A percentile compares a stretch with the other conserved stretches of the same genome.
phyloP scores from a whole-genome alignment of 2,113 vertebrate genomes.

The Corapipo altera region DNA sequence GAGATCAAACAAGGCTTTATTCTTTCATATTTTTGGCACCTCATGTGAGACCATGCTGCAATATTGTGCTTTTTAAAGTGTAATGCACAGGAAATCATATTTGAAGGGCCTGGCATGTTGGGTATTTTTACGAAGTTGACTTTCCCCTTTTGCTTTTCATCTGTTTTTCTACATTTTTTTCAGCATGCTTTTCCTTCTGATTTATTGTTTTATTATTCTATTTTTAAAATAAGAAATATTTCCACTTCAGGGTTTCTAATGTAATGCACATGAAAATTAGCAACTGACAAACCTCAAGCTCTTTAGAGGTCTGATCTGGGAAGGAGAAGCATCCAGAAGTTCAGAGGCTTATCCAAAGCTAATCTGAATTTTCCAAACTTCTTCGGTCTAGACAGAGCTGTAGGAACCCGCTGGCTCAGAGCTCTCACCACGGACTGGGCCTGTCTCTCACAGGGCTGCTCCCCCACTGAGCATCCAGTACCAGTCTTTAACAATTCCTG shows the following conservation, averaged over 20 bases:
- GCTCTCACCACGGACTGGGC: background rate
- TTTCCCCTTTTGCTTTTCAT: constrained; percentile 72
- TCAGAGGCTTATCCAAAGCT: constrained; percentile 58
- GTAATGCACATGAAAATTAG: constrained; percentile 69
- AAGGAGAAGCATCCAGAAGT: constrained; percentile 8
- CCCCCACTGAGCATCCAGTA: background rate
- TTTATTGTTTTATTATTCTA: constrained; percentile 77
- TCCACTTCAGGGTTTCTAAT: constrained; percentile 67
- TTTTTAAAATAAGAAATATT: constrained; percentile 78
- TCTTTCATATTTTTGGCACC: constrained; percentile 48
- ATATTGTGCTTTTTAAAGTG: constrained; percentile 14
- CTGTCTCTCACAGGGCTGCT: background rate
- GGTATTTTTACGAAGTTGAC: constrained; percentile 71
- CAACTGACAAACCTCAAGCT: constrained; percentile 60
- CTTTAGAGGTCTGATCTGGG: constrained; percentile 36
- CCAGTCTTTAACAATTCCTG: background rate
- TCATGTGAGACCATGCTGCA: constrained; percentile 9
- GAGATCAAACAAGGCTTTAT: constrained; percentile 57
- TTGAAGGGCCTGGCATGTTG: constrained; percentile 69
- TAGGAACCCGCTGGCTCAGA: background rate
- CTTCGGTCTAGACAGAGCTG: background rate
- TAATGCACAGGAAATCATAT: constrained; percentile 68
- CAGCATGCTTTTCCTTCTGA: constrained; percentile 66
- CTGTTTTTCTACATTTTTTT: constrained; percentile 71
- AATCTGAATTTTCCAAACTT: constrained; percentile 40